These are phyloP conservation scores for Tillus elongatus DNA, from an alignment of 2,888 invertebrate genomes.

Conservation along the genomic window DNA sequence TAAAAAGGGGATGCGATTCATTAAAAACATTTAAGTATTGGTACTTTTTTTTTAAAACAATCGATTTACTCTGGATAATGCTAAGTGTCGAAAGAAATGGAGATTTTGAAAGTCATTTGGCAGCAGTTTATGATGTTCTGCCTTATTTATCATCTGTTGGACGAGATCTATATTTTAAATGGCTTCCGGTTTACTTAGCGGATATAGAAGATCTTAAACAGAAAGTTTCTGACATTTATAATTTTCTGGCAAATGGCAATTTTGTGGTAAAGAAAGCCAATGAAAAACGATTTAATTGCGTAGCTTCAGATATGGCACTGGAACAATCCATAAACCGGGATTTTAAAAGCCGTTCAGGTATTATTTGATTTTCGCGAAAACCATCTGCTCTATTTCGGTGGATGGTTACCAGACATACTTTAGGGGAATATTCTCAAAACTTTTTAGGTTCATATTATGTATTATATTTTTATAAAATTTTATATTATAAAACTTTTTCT, in stretches of 20 bases:
- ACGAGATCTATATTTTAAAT: constrained; percentile 17
- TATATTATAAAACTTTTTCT: neutral
- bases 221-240: constrained; percentile 12
- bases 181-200: constrained; percentile 15
- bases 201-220: constrained; percentile 15
- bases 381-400: constrained; percentile 7
- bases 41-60: constrained; percentile 13
- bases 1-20: constrained; percentile 4
- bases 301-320: constrained; percentile 17
- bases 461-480: constrained; percentile 10
- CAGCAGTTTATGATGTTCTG: constrained; percentile 13
- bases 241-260: constrained; percentile 16
- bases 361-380: constrained; percentile 13
- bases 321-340: constrained; percentile 21
- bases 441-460: constrained; percentile 8
- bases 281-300: constrained; percentile 19
- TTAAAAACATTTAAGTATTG: constrained; percentile 16
- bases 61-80: constrained; percentile 15
- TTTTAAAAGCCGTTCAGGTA: constrained; percentile 18
- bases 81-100: constrained; percentile 15
- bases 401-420: constrained; percentile 5
- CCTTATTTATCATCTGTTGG: constrained; percentile 18
- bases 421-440: constrained; percentile 14
- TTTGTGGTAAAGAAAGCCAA: constrained; percentile 19
- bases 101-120: constrained; percentile 14